Conservation (phyloP, 2,797 vertebrate genomes). For the Chelonia mydas region DNA sequence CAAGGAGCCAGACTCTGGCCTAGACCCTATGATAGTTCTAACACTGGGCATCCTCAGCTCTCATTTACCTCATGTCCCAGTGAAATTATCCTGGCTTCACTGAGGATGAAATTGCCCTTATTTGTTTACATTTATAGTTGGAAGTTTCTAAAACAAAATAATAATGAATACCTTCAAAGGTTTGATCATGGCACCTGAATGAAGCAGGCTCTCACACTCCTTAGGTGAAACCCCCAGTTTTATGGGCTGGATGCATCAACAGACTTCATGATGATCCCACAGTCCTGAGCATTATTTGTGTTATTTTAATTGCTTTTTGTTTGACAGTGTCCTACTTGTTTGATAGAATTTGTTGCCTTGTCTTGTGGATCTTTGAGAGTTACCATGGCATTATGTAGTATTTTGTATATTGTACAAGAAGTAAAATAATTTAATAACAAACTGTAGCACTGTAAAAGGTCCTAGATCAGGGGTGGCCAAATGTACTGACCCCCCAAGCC, state of each 20-base stretch:
- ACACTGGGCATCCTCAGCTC: neutral
- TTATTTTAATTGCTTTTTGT: neutral
- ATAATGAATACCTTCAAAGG: neutral
- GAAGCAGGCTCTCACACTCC: neutral
- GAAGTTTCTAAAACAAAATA: neutral
- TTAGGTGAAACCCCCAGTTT: neutral
- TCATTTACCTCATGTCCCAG: neutral
- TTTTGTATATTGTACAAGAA: neutral
- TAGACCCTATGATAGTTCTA: neutral
- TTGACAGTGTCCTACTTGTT: neutral
- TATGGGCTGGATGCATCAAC: neutral
- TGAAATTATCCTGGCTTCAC: neutral
- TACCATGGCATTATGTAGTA: neutral
- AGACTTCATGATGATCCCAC: fast-evolving
- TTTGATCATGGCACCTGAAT: neutral
- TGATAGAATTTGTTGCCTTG: neutral
- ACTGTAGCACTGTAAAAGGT: neutral
- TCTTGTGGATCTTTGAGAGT: neutral
- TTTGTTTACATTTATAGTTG: neutral
- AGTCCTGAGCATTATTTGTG: neutral
- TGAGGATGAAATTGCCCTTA: neutral
- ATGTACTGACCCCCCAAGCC: no score
- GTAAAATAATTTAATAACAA: neutral
- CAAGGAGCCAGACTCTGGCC: neutral
- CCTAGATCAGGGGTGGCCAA: neutral